Conservation (phyloP, 2,113 vertebrate species). For the Hydrolagus affinis region DNA sequence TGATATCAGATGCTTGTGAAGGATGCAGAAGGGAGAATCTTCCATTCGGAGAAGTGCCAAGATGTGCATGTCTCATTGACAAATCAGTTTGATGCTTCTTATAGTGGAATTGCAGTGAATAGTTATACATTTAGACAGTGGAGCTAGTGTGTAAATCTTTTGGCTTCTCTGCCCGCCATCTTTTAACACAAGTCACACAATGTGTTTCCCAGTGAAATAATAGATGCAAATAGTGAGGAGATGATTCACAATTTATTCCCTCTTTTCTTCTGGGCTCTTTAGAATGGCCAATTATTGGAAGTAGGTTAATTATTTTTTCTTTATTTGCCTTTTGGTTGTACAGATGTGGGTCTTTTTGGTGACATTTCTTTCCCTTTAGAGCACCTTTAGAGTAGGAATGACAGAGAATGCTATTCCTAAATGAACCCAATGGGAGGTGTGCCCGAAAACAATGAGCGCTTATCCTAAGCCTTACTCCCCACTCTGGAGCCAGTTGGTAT, state of each 20-base stretch:
- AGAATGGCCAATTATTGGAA: background rate
- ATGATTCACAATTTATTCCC: background rate
- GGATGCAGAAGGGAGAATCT: constrained; percentile 36
- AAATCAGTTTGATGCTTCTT: constrained; percentile 11
- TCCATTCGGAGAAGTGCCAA: constrained; percentile 16
- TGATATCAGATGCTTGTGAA: constrained; percentile 33
- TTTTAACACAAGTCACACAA: background rate
- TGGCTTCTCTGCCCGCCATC: background rate
- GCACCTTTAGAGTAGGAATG: background rate
- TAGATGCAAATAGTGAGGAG: background rate
- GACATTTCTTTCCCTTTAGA: background rate
- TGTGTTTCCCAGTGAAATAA: constrained; percentile 11
- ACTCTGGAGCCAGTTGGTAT: no score
- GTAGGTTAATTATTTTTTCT: background rate
- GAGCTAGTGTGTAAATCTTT: background rate
- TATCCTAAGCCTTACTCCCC: no score
- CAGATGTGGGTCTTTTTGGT: background rate
- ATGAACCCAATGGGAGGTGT: no score
- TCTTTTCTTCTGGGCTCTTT: background rate
- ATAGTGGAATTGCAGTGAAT: background rate
- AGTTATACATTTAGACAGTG: constrained; percentile 1
- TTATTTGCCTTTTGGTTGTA: background rate
- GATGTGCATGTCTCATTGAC: constrained; percentile 18
- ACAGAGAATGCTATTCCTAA: no score
- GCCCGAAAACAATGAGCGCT: no score